Percentiles rank a stretch among this genome's conserved stretches.
These are phyloP conservation scores for Bostrychus sinensis DNA, from an alignment of 2,113 vertebrate species.

Conservation along the genomic window DNA sequence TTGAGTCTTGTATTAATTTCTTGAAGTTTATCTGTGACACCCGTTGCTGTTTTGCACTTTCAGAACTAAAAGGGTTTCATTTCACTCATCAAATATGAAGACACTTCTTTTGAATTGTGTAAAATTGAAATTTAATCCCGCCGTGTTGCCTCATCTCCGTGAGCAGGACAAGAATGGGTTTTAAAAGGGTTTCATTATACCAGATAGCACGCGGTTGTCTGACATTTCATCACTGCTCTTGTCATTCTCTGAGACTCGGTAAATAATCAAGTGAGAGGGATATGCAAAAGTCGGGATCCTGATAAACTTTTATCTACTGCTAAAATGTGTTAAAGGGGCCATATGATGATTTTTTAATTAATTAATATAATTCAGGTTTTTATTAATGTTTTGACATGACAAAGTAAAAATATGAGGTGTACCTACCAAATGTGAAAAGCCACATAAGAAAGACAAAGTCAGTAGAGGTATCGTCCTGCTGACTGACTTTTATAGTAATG, in stretches of 20 bases:
- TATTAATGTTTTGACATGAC: too few relatives aligned
- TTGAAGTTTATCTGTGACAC: constrained; percentile 7
- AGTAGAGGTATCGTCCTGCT: too few relatives aligned
- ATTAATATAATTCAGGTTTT: too few relatives aligned
- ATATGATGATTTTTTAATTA: too few relatives aligned
- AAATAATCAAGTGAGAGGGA: constrained; percentile 19
- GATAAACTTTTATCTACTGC: too few relatives aligned
- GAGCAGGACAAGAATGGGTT: constrained; percentile 6
- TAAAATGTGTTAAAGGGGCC: background rate
- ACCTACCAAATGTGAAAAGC: too few relatives aligned
- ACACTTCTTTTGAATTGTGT: constrained; percentile 14
- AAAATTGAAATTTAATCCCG: constrained; percentile 20
- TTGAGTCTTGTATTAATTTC: constrained; percentile 14
- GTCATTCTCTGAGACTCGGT: constrained; percentile 5
- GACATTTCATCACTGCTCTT: constrained; percentile 34
- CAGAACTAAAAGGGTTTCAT: constrained; percentile 26
- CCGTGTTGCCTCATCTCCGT: constrained; percentile 24
- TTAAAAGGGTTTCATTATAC: constrained; percentile 21
- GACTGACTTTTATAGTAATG: too few relatives aligned
- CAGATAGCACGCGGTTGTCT: constrained; percentile 11
- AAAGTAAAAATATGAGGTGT: too few relatives aligned
- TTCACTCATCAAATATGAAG: constrained; percentile 30
- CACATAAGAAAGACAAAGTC: too few relatives aligned
- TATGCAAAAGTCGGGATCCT: background rate
- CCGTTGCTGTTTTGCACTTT: constrained; percentile 12